Evolutionary conservation across 1,140 invertebrate genomes (phyloP), one percentile per base, ranked within the genome.

Genomic region (Contarinia nasturtii): DNA sequence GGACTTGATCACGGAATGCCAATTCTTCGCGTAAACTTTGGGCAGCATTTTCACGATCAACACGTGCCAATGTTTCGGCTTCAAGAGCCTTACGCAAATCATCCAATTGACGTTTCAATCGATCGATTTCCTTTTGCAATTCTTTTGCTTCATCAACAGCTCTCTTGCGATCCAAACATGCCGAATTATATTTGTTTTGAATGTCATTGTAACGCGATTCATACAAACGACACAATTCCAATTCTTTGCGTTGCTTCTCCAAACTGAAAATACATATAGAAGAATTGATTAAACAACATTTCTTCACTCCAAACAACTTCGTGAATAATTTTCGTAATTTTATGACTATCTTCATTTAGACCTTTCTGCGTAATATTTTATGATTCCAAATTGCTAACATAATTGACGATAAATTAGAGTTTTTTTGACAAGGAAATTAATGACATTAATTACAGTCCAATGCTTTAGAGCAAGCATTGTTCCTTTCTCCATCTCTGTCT

Each of bases 31-130:
- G 82, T 43, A 93, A 65, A 54, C 80, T 89, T 59, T 92, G 86
- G 49, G 95, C 75, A 44, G 82, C 77, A 61, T 97, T 98, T 67
- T 98, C 88, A 48, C 94, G 71, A 63, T 96, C 90, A 47, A 95
- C 85, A 49, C 91, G 76, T 45, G 80, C 77, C 46, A 97, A 62
- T 21, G 86, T 91, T 68, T 98, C 94, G 48, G 87, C 82, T 57
- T 97, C 92, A 11, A 96, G 64, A 54, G 84, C 78, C 60, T 86
- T 86, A 46, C 83, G 78, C 0, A 82, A 69, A 40, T 85, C 79
- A 0, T 80, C 80, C 46, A 92, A 67, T 49, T 84, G 72, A 45
- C 77, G 77, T 44, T 78, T 74, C 43, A 92, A 62, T 34, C 78
- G 77, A 36, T 82, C 77, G 41, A 79, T 56, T 54, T 93, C 88